Conservation (phyloP, 1,140 invertebrate species). For the Littorina saxatilis region DNA sequence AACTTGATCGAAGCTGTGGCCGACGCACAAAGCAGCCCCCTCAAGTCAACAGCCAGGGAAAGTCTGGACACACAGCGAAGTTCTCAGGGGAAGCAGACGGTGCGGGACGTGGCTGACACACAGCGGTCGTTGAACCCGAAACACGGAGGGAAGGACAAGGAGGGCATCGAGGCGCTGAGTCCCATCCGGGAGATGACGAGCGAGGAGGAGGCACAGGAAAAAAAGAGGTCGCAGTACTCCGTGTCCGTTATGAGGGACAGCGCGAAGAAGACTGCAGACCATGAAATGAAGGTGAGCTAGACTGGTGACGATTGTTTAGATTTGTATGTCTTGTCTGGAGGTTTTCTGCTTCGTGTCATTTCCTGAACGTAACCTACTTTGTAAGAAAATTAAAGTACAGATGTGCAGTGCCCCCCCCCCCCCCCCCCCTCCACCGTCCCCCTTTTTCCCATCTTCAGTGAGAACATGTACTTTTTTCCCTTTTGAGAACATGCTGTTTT, state of each 20-base stretch:
- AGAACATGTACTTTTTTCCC: no score
- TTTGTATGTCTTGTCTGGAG: background rate
- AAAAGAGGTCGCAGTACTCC: slow-evolving; percentile 40
- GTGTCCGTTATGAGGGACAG: slow-evolving; percentile 27
- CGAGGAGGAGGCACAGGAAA: slow-evolving; percentile 48
- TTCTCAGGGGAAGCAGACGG: background rate
- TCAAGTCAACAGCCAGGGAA: slow-evolving; percentile 10
- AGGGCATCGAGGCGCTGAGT: slow-evolving; percentile 50
- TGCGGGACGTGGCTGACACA: background rate
- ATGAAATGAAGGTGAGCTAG: slow-evolving; percentile 29
- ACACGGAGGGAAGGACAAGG: slow-evolving; percentile 43
- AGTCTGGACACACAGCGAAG: background rate
- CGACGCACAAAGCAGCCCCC: slow-evolving; percentile 31
- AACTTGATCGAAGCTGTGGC: slow-evolving; percentile 37
- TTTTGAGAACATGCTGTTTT: no score
- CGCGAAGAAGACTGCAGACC: background rate
- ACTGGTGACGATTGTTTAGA: no score
- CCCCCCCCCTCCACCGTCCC: no score
- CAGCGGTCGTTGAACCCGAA: slow-evolving; percentile 29
- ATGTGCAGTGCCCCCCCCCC: background rate
- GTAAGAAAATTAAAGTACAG: background rate
- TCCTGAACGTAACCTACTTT: background rate
- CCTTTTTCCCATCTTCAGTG: no score
- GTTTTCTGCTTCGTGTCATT: background rate
- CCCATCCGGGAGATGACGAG: slow-evolving; percentile 55